Base-by-base conservation (phyloP, 2,888 invertebrate species). In the Dusona sp. region DNA sequence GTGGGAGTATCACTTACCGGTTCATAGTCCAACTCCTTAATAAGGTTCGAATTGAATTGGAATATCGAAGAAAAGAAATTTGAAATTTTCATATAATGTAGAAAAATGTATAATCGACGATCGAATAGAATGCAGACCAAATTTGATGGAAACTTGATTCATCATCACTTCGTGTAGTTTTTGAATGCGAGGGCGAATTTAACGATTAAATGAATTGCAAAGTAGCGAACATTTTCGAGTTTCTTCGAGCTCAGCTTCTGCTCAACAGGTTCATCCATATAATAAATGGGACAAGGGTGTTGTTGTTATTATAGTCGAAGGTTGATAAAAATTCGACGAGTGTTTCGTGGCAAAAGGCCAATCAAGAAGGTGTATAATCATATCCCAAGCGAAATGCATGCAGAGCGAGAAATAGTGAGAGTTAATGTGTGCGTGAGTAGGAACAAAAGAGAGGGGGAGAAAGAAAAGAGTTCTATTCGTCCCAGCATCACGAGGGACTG, bases 291-390 rank as follows among this genome's bases (percentile, higher is more conserved):
- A 33, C 65, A 57, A 72, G 65, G 54, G 68, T 79, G 82, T 68
- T 54, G 51, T 57, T 57, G 13, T 81, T 38, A 33, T 48, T 61
- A 11, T 36, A n/a, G 13, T 25, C 38, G 22, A 25, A 36, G 67
- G 77, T 80, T 90, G 89, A 90, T 91, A 90, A 91, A 91, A 90
- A 90, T 92, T 91, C 90, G 88, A 77, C 82, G 83, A 87, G 88
- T 84, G 88, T 87, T 80, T 75, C 90, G 88, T 87, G 90, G 89
- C 90, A 90, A 90, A 88, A 90, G 89, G 79, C 90, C 89, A 91
- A 90, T 90, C 90, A 88, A 89, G 88, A 75, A 88, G 73, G 90
- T 90, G 88, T 92, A 92, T 92, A 93, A 92, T 93, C 92, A 92
- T 84, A 84, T 79, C 54, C 83, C 80, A 38, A 68, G 48, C 57